Evolutionary conservation across 2,113 vertebrate genomes (phyloP).

Genomic region (Morphnarchus princeps): DNA sequence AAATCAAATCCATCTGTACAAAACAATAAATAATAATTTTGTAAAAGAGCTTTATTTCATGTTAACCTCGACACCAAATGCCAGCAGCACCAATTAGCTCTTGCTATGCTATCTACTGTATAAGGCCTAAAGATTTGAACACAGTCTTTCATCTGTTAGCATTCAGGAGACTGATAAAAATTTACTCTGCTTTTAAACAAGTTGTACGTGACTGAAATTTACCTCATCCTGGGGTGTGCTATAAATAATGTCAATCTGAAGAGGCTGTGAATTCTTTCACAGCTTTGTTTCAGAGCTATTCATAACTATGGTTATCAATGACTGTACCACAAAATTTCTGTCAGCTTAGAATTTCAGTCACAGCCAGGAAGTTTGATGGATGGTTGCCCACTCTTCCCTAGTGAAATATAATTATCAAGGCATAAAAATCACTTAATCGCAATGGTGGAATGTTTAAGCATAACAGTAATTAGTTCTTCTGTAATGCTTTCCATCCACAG

Average conservation of each 20-base stretch:
- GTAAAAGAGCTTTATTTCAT: slow-evolving; percentile 50
- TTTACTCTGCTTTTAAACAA: slow-evolving; percentile 66
- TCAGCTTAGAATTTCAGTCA: slow-evolving; percentile 61
- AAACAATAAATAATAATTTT: slow-evolving; percentile 65
- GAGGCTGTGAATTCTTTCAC: slow-evolving; percentile 72
- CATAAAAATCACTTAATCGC: slow-evolving; percentile 15
- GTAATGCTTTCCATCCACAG: slow-evolving; percentile 13
- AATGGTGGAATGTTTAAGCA: slow-evolving; percentile 12
- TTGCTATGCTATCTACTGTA: slow-evolving; percentile 44
- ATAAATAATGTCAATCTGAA: slow-evolving; percentile 70
- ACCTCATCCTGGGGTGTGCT: slow-evolving; percentile 63
- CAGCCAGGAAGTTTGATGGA: slow-evolving; percentile 66
- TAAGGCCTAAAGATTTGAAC: slow-evolving; percentile 60
- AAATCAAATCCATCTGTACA: slow-evolving; percentile 72
- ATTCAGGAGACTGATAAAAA: slow-evolving; percentile 74
- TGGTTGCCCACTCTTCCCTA: slow-evolving; percentile 8
- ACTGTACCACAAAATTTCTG: slow-evolving; percentile 53
- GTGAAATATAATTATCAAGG: slow-evolving; percentile 39
- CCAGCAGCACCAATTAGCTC: slow-evolving; percentile 66
- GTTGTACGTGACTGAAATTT: slow-evolving; percentile 70
- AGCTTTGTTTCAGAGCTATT: slow-evolving; percentile 73
- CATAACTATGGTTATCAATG: slow-evolving; percentile 74
- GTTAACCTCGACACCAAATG: slow-evolving; percentile 18
- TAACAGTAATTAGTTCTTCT: slow-evolving; percentile 26
- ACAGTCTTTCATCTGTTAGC: slow-evolving; percentile 66